These are phyloP conservation scores for Vicugna pacos DNA, from an alignment of 2,113 vertebrate genomes.

Conservation along the genomic window DNA sequence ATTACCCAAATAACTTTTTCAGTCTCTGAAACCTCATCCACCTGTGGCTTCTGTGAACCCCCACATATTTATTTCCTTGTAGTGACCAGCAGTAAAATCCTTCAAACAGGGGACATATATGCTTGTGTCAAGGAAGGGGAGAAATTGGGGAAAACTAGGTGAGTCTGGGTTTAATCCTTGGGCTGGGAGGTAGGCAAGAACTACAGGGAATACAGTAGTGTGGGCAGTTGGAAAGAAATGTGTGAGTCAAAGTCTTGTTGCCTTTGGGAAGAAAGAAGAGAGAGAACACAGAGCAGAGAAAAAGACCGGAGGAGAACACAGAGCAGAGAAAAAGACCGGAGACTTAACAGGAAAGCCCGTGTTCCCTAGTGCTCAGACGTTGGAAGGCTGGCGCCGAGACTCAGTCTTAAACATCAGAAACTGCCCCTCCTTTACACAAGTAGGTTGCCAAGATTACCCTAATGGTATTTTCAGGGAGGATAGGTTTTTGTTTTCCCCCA, in stretches of 20 bases:
- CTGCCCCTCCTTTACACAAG: slow-evolving; percentile 9
- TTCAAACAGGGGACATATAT: neutral
- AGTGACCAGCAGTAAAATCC: neutral
- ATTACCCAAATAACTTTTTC: slow-evolving; percentile 19
- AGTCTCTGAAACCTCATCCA: neutral
- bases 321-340: neutral
- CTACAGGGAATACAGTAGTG: neutral
- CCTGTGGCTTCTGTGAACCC: neutral
- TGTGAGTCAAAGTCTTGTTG: neutral
- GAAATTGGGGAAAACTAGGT: neutral
- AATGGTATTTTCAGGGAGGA: slow-evolving; percentile 54
- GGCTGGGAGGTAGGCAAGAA: neutral
- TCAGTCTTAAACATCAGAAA: slow-evolving; percentile 1
- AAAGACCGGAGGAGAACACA: neutral
- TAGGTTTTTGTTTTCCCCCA: slow-evolving; percentile 2
- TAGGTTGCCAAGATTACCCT: slow-evolving; percentile 14
- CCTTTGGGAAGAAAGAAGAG: slow-evolving; percentile 23
- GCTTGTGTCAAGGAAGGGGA: neutral
- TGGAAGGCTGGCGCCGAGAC: neutral
- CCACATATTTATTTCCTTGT: slow-evolving; percentile 19
- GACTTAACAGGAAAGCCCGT: neutral
- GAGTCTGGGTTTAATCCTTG: neutral
- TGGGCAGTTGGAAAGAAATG: neutral
- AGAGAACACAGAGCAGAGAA: neutral
- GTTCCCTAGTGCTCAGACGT: neutral